These are phyloP conservation scores for Pedetes capensis DNA, from an alignment of 2,113 vertebrate species.

Conservation along the genomic window DNA sequence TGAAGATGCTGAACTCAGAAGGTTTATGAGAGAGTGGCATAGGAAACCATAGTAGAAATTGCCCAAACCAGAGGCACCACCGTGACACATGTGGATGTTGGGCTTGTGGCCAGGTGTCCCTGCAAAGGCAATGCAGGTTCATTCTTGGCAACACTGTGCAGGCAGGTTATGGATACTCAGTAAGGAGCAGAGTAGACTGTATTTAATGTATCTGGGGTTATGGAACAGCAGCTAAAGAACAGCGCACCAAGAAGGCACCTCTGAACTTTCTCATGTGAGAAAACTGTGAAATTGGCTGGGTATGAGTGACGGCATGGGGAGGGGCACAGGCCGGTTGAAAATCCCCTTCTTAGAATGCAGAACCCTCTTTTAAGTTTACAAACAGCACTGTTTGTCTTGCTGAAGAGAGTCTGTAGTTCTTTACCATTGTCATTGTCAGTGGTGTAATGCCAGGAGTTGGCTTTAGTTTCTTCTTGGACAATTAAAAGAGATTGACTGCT, in stretches of 20 bases:
- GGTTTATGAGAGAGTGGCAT: background rate
- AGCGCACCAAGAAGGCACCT: background rate
- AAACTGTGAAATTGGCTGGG: background rate
- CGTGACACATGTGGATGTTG: background rate
- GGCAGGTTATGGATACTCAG: background rate
- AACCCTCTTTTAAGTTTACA: background rate
- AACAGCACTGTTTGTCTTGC: background rate
- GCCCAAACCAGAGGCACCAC: background rate
- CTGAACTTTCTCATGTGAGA: background rate
- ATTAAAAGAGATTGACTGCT: slow-evolving; percentile 2
- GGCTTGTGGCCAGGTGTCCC: background rate
- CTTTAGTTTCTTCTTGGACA: background rate
- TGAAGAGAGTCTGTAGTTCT: background rate
- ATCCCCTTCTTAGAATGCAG: background rate
- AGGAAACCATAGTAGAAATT: background rate
- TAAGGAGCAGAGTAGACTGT: background rate
- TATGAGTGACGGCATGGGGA: background rate
- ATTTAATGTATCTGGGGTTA: background rate
- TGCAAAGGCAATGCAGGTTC: background rate
- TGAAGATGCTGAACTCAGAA: background rate
- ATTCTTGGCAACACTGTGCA: background rate
- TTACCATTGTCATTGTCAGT: background rate
- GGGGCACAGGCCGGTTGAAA: too few species aligned
- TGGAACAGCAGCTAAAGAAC: background rate
- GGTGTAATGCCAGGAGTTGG: background rate